Base-by-base conservation (phyloP, 2,888 invertebrate species). In the Trachelus stipa region DNA sequence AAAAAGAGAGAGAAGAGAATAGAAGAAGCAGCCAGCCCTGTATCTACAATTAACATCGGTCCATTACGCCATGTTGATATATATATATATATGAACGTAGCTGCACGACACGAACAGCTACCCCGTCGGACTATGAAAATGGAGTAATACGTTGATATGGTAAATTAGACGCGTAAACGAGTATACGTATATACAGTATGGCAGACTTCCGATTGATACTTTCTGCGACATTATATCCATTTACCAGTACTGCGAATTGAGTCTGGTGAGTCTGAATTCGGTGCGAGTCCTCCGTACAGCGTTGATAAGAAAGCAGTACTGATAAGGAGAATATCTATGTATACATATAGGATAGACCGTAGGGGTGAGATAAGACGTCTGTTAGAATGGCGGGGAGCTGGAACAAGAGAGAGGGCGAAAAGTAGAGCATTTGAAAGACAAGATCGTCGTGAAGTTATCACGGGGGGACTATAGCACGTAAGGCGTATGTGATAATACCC, bases 11-110 rank as follows among this genome's bases (percentile, higher is more conserved):
- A 56, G 56, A 56, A 9, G 6, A 56, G 23, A 56, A 56, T 56
- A 23, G 56, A 56, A 56, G 23, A 56, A 56, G 23, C 56, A 56
- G 23, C 30, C 34, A 74, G 74, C 31, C 69, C 76, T 34, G 56
- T 76, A 76, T 76, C 73, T 68, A 73, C 74, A 23, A 68, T 76
- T 71, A 73, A 76, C 76, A 30, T 69, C 71, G 74, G 23, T 40
- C 68, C n/a, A 68, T 68, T 68, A 37, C 31, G 75, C n/a, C 68
- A 23, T 40, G 34, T 34, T 34, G 68, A 40, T 68, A 33, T n/a
- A 15, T 30, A 69, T 2, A 30, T 15, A 69, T n/a, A 23, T 30
- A 11, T 23, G n/a, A 15, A 30, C 15, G 69, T 33, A 3, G 33
- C 31, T 56, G 31, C 12, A 0, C 31, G 12, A 31, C 31, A 33